phyloP scores from a whole-genome alignment of 2,113 vertebrate species.

The Cebidichthys violaceus region DNA sequence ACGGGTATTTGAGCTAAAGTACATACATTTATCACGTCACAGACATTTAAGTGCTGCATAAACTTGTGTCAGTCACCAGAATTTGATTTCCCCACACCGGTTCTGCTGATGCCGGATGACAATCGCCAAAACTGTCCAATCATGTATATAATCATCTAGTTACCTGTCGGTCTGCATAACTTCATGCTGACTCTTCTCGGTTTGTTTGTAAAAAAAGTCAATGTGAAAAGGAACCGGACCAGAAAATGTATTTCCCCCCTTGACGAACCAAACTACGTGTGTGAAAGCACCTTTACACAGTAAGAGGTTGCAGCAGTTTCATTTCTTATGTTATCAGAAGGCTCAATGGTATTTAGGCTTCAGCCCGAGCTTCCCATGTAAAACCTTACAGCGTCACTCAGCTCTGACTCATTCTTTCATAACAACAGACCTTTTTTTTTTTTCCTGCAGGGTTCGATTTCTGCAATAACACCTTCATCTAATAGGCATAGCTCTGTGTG shows the following conservation, averaged over 20 bases:
- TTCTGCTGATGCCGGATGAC: not conserved
- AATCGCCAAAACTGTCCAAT: not conserved
- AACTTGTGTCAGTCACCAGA: not conserved
- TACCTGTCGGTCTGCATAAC: not conserved
- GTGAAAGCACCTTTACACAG: not conserved
- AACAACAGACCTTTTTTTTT: conserved; percentile 22
- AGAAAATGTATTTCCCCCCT: no score
- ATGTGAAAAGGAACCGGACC: no score
- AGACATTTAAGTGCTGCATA: not conserved
- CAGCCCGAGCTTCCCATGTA: not conserved
- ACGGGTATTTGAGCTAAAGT: not conserved
- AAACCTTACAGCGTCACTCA: not conserved
- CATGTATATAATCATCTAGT: not conserved
- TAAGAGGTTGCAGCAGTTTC: not conserved
- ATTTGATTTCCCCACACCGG: not conserved
- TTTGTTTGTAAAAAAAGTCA: not conserved
- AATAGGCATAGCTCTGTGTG: not conserved
- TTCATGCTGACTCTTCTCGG: not conserved
- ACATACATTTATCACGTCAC: not conserved
- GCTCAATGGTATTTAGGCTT: not conserved
- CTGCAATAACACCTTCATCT: conserved; percentile 6
- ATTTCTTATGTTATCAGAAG: not conserved
- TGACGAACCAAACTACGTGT: no score
- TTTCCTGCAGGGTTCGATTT: conserved; percentile 1
- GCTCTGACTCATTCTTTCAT: conserved; percentile 19